Evolutionary conservation across 2,797 vertebrate species (phyloP).

Genomic region (Gymnopithys bicolor): DNA sequence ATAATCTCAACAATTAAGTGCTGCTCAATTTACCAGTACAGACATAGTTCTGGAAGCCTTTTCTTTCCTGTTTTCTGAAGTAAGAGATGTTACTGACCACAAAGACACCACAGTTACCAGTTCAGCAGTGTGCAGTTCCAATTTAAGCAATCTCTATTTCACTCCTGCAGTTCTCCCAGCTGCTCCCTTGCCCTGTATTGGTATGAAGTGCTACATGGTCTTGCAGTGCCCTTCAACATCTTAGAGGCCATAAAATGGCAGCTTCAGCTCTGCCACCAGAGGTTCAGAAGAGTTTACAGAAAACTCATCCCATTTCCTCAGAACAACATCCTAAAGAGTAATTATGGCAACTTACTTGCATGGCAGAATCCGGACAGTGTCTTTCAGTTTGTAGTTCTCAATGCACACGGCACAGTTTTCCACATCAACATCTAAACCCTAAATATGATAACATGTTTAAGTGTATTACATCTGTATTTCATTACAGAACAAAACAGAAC

Average conservation of each 20-base stretch:
- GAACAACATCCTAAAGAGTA: not conserved
- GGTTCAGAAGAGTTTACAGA: not conserved
- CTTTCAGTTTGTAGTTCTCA: slow-evolving; percentile 83
- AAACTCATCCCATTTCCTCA: not conserved
- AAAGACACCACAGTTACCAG: not conserved
- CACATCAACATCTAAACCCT: slow-evolving; percentile 80
- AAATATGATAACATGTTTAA: slow-evolving; percentile 16
- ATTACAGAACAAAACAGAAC: not conserved
- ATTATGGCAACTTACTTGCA: slow-evolving; percentile 79
- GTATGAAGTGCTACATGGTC: rapidly evolving
- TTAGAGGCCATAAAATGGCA: not conserved
- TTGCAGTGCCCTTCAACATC: not conserved
- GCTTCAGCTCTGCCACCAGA: not conserved
- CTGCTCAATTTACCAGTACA: not conserved
- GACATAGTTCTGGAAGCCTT: not conserved
- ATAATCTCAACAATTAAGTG: not conserved
- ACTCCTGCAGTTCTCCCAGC: not conserved
- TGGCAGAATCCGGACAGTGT: slow-evolving; percentile 82
- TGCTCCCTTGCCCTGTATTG: not conserved
- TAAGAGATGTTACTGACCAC: not conserved
- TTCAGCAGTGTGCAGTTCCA: not conserved
- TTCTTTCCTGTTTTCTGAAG: not conserved
- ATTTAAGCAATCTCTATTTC: not conserved
- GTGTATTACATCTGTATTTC: not conserved
- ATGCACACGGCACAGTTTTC: slow-evolving; percentile 86